Percentiles rank a stretch among this genome's conserved stretches.
These are phyloP conservation scores for Stomatorhinus ivindoensis DNA, from an alignment of 2,113 vertebrate genomes.

Conservation along the genomic window DNA sequence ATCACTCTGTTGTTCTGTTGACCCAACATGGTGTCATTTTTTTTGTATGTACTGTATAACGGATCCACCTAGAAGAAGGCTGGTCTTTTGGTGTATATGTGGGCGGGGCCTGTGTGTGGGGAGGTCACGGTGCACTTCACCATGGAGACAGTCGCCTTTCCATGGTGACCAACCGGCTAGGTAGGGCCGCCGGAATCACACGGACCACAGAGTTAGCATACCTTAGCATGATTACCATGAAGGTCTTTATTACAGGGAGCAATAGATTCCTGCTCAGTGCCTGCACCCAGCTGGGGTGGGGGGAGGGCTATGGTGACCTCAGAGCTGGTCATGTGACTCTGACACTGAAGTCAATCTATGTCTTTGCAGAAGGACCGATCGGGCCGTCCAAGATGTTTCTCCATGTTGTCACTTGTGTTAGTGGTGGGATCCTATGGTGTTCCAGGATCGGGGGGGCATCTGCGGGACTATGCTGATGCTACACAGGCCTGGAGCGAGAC, in stretches of 20 bases:
- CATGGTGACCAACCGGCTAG: constrained; percentile 48
- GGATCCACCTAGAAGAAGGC: background rate
- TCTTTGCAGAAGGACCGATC: background rate
- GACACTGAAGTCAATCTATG: background rate
- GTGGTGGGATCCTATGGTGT: background rate
- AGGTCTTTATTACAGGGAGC: background rate
- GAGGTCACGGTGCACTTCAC: constrained; percentile 21
- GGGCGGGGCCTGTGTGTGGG: background rate
- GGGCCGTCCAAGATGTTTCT: background rate
- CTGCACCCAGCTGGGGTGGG: background rate
- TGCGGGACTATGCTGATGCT: background rate
- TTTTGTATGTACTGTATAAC: background rate
- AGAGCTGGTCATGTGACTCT: background rate
- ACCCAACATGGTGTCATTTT: background rate
- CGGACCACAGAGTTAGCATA: background rate
- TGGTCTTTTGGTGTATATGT: background rate
- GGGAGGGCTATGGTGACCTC: background rate
- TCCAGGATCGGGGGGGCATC: background rate
- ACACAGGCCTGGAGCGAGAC: background rate
- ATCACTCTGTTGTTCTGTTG: constrained; percentile 37
- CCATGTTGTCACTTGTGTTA: background rate
- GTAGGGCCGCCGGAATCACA: background rate
- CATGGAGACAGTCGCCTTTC: constrained; percentile 41
- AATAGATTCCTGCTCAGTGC: background rate
- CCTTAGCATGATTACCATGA: background rate